phyloP scores from a whole-genome alignment of 2,113 vertebrate species.

The Struthio camelus region DNA sequence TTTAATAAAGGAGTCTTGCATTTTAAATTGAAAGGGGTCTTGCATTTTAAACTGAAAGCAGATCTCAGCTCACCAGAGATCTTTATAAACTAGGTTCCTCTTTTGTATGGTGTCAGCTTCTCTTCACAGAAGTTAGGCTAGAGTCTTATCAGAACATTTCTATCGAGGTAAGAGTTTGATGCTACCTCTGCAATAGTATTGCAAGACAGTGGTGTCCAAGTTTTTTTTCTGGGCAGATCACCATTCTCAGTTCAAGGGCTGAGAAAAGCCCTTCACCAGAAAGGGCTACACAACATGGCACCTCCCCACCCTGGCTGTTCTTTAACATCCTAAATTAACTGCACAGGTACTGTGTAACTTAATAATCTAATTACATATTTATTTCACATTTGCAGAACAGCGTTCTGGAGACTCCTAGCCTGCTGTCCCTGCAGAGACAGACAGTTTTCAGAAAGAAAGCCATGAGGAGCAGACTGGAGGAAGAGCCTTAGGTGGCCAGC shows the following conservation, averaged over 20 bases:
- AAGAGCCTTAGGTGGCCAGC: background rate
- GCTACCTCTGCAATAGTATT: background rate
- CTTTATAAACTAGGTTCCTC: background rate
- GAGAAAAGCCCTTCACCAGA: no score
- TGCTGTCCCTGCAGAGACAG: background rate
- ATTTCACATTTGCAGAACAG: background rate
- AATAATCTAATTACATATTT: background rate
- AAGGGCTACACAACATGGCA: background rate
- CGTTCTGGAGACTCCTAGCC: background rate
- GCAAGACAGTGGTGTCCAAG: background rate
- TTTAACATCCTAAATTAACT: background rate
- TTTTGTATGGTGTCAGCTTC: background rate
- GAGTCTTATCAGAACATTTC: background rate
- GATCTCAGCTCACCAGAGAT: background rate
- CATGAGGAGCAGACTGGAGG: background rate
- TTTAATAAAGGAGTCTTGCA: background rate
- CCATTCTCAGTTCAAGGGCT: background rate
- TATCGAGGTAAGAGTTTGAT: background rate
- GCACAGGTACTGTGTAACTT: fast-evolving
- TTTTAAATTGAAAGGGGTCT: background rate
- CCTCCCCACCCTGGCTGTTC: background rate
- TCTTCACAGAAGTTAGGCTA: background rate
- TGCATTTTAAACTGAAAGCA: background rate
- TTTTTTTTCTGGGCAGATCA: background rate
- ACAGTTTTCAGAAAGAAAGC: background rate